phyloP scores from a whole-genome alignment of 2,888 invertebrate species.

The Hypolimnas misippus region DNA sequence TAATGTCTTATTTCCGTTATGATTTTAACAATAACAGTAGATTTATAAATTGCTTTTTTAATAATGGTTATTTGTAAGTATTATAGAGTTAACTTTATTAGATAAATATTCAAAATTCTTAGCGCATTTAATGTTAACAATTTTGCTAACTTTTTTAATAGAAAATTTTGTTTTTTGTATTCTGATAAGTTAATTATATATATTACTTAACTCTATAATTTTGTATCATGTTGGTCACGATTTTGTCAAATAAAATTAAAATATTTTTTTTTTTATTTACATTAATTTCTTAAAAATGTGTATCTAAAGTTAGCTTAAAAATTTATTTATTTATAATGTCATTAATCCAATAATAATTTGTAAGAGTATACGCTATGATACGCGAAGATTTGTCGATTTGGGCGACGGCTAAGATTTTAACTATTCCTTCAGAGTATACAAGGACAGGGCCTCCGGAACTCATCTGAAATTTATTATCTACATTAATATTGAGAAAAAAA shows the following conservation, averaged over 20 bases:
- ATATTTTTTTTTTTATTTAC: too few relatives aligned
- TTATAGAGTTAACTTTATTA: background rate
- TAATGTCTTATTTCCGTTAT: background rate
- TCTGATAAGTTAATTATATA: too few relatives aligned
- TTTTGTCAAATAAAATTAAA: too few relatives aligned
- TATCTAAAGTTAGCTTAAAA: background rate
- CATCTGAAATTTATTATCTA: constrained; percentile 40
- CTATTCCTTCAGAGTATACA: constrained; percentile 30
- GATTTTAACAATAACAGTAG: background rate
- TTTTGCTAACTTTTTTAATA: too few relatives aligned
- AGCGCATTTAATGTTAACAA: too few relatives aligned
- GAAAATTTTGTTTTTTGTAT: too few relatives aligned
- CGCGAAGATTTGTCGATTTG: constrained; percentile 45
- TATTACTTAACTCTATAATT: too few relatives aligned
- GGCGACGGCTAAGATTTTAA: constrained; percentile 49
- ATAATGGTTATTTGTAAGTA: background rate
- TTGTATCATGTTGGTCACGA: too few relatives aligned
- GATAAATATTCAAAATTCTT: too few relatives aligned
- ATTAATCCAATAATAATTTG: constrained; percentile 25
- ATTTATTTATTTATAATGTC: constrained; percentile 10
- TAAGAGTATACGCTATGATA: constrained; percentile 43
- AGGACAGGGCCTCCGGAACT: constrained; percentile 50
- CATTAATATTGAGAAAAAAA: too few relatives aligned
- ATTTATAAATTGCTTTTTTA: too few relatives aligned
- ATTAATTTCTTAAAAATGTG: too few relatives aligned